phyloP scores from a whole-genome alignment of 2,888 invertebrate genomes.

The Rhagonycha fulva region DNA sequence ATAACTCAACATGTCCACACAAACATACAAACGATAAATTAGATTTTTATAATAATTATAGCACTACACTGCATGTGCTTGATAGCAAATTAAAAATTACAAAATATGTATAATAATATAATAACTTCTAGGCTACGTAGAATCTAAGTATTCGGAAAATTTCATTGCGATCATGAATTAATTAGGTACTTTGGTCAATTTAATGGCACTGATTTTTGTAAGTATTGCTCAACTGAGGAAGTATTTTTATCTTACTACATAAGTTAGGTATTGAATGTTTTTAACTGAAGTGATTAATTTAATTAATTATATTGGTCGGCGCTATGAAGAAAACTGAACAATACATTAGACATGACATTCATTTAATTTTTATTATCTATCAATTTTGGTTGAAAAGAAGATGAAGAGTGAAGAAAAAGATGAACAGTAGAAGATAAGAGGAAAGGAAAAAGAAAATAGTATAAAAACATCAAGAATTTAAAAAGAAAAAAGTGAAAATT shows the following conservation, averaged over 20 bases:
- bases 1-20: neutral
- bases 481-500: no score
- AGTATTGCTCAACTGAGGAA: slow-evolving; percentile 20
- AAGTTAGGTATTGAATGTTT: slow-evolving; percentile 30
- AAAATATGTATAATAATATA: slow-evolving; percentile 4
- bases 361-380: neutral
- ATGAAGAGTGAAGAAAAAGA: neutral
- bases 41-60: neutral
- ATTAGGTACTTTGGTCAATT: slow-evolving; percentile 28
- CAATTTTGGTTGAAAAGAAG: neutral
- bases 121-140: slow-evolving; percentile 13
- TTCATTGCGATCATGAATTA: slow-evolving; percentile 18
- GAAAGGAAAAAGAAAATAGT: neutral
- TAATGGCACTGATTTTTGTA: slow-evolving; percentile 28
- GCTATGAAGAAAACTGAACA: neutral
- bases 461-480: no score
- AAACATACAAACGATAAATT: slow-evolving; percentile 4
- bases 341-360: neutral
- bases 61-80: slow-evolving; percentile 10
- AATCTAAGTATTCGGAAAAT: slow-evolving; percentile 20
- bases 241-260: slow-evolving; percentile 12
- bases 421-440: neutral
- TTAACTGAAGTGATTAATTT: slow-evolving; percentile 31
- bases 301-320: slow-evolving; percentile 41
- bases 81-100: slow-evolving; percentile 5